Conservation (phyloP, 1,140 invertebrate genomes). For the Heliothis subflexa region DNA sequence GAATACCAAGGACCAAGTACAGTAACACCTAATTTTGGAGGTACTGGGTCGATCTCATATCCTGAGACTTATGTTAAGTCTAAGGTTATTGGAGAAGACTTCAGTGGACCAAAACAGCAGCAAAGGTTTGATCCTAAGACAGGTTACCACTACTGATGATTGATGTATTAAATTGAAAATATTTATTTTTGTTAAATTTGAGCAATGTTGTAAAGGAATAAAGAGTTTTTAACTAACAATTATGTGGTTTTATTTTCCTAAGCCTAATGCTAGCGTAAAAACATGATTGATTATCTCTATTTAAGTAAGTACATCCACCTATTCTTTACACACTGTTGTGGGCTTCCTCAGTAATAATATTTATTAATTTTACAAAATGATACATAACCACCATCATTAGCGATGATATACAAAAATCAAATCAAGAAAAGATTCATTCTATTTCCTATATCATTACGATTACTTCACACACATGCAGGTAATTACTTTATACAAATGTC, state of each 20-base stretch:
- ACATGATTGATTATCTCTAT: too few species aligned
- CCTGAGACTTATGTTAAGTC: slow-evolving; percentile 32
- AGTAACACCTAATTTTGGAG: neutral
- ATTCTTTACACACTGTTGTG: too few species aligned
- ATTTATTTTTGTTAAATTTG: slow-evolving; percentile 32
- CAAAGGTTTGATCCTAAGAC: slow-evolving; percentile 67
- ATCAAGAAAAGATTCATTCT: neutral
- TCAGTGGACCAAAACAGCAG: slow-evolving; percentile 68
- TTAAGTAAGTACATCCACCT: too few species aligned
- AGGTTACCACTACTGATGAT: slow-evolving; percentile 70
- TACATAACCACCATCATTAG: too few species aligned
- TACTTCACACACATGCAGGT: neutral
- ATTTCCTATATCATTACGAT: slow-evolving; percentile 19
- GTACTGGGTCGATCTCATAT: neutral
- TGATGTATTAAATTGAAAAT: neutral
- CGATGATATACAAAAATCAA: neutral
- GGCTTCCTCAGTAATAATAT: too few species aligned
- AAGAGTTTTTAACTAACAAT: neutral
- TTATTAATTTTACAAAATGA: too few species aligned
- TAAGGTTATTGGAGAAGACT: slow-evolving; percentile 66
- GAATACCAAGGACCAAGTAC: neutral
- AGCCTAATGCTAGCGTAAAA: too few species aligned
- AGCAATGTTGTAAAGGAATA: slow-evolving; percentile 41
- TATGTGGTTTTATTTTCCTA: too few species aligned
- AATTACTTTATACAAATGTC: slow-evolving; percentile 21